Conservation (phyloP, 2,113 vertebrate species). For the Beaufortia kweichowensis region DNA sequence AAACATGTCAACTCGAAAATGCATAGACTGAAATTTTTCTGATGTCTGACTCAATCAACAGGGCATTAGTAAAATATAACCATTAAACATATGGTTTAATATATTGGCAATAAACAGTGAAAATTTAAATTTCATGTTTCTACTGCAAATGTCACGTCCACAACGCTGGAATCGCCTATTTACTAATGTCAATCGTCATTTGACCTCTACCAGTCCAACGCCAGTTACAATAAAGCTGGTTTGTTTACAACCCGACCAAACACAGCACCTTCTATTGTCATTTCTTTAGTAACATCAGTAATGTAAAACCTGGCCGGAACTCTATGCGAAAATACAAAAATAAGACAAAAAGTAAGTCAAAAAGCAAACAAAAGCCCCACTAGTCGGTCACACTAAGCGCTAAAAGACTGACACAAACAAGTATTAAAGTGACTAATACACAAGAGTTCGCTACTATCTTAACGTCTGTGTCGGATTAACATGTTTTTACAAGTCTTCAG, state of each 20-base stretch:
- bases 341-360: not conserved
- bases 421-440: conserved; percentile 19
- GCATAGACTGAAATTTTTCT: too few species aligned
- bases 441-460: not conserved
- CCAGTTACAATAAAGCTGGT: not conserved
- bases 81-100: too few species aligned
- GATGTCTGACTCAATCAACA: too few species aligned
- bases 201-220: not conserved
- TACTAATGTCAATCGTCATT: not conserved
- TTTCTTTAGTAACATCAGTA: not conserved
- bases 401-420: conserved; percentile 25
- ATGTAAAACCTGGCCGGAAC: not conserved
- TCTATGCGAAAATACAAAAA: not conserved
- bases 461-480: not conserved
- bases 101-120: too few species aligned
- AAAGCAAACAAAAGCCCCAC: conserved; percentile 12
- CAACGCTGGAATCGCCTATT: too few species aligned
- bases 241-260: conserved; percentile 17
- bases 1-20: too few species aligned
- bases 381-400: not conserved
- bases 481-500: not conserved
- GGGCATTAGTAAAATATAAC: too few species aligned
- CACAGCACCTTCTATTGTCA: not conserved
- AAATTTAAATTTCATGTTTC: too few species aligned
- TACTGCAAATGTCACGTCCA: too few species aligned